Evolutionary conservation across 2,888 invertebrate genomes (phyloP).

Genomic region (Incurvaria masculella): DNA sequence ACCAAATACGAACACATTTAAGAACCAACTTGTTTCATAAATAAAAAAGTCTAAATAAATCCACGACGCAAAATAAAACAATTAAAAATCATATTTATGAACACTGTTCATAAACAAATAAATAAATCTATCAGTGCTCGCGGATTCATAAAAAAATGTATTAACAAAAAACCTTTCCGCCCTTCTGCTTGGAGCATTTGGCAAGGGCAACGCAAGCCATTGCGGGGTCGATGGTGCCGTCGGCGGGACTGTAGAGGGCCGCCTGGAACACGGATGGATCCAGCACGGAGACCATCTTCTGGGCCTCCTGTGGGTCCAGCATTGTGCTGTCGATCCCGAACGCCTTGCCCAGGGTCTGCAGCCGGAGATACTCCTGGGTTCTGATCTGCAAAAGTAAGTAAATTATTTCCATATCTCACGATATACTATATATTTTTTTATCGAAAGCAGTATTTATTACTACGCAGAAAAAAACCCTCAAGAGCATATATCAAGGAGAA

Average conservation of each 20-base stretch:
- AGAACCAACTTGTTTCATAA: too few relatives aligned
- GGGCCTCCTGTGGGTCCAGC: slow-evolving; percentile 68
- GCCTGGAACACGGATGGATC: slow-evolving; percentile 72
- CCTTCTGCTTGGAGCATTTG: slow-evolving; percentile 66
- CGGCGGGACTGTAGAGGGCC: slow-evolving; percentile 74
- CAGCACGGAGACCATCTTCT: slow-evolving; percentile 72
- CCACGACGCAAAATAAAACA: too few relatives aligned
- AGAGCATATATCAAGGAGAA: not conserved
- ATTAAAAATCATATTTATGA: too few relatives aligned
- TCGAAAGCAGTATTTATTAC: not conserved
- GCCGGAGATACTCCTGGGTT: slow-evolving; percentile 77
- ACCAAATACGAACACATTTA: too few relatives aligned
- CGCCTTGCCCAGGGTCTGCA: slow-evolving; percentile 76
- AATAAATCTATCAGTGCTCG: too few relatives aligned
- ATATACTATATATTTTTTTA: not conserved
- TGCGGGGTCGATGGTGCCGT: slow-evolving; percentile 83
- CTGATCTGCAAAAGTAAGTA: slow-evolving; percentile 54
- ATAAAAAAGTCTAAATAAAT: too few relatives aligned
- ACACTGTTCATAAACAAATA: too few relatives aligned
- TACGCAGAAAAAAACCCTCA: not conserved
- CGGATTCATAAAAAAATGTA: too few relatives aligned
- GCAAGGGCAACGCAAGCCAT: slow-evolving; percentile 74
- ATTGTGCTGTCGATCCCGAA: slow-evolving; percentile 75
- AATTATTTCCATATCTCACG: too few relatives aligned
- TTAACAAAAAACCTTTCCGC: slow-evolving; percentile 77